A percentile compares a stretch with the other conserved stretches of the same genome.
phyloP scores from a whole-genome alignment of 2,888 invertebrate species.

The Aleiodes leptofemur region DNA sequence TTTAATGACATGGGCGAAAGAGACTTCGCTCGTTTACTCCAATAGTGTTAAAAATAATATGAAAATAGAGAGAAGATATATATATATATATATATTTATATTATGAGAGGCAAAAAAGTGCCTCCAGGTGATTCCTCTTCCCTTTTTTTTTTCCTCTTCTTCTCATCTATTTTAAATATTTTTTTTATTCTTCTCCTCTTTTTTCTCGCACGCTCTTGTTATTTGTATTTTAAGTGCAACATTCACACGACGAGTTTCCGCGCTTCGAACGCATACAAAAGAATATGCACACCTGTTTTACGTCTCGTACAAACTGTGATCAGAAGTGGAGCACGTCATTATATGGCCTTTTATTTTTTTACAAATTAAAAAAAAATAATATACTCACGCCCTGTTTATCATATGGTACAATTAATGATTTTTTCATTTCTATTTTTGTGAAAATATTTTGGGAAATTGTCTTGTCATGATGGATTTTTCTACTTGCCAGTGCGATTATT shows the following conservation, averaged over 20 bases:
- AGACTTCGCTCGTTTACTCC: conserved; percentile 28
- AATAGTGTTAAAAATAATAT: conserved; percentile 26
- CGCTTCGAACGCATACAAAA: conserved; percentile 52
- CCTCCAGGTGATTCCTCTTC: conserved; percentile 33
- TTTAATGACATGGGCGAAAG: conserved; percentile 72
- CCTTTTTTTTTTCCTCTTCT: conserved; percentile 15
- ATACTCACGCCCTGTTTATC: conserved; percentile 3
- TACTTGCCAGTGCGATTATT: too few relatives aligned
- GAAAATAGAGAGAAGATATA: conserved; percentile 44
- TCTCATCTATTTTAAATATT: conserved; percentile 34
- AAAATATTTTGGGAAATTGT: neutral
- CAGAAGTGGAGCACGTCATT: conserved; percentile 19
- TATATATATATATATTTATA: neutral
- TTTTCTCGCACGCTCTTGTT: conserved; percentile 36
- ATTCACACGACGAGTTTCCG: conserved; percentile 49
- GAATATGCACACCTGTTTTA: conserved; percentile 40
- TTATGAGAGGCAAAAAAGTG: conserved; percentile 42
- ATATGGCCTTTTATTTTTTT: conserved; percentile 26
- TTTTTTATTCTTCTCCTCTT: conserved; percentile 33
- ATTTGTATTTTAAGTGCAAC: conserved; percentile 46
- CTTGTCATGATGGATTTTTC: neutral
- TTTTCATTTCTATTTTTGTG: neutral
- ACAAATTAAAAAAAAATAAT: conserved; percentile 25
- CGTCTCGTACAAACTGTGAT: conserved; percentile 4
- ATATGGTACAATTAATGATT: neutral